Conservation (phyloP, 2,113 vertebrate species). For the Seriola quinqueradiata region DNA sequence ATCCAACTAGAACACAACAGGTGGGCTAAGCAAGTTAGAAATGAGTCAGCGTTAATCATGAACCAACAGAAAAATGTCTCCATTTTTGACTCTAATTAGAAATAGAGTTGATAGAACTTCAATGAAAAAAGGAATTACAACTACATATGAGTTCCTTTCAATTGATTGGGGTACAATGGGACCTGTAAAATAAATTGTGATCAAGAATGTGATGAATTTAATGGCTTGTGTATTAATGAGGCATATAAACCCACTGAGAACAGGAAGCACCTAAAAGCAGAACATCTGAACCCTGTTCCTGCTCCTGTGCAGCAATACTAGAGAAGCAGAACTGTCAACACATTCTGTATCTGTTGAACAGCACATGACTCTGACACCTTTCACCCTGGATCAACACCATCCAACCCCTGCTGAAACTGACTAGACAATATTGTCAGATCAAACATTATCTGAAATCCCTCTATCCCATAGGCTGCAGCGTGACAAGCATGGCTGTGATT, state of each 20-base stretch:
- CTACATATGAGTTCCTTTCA: not conserved
- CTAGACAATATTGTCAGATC: conserved; percentile 22
- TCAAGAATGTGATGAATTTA: no score
- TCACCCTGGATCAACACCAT: not conserved
- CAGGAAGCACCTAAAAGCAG: no score
- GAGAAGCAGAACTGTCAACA: not conserved
- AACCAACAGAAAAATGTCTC: not conserved
- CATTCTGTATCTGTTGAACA: not conserved
- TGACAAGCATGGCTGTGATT: not conserved
- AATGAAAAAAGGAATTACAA: not conserved
- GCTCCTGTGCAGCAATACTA: no score
- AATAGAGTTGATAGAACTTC: no score
- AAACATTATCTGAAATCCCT: conserved; percentile 30
- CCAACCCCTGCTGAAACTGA: conserved; percentile 16
- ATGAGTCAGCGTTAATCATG: not conserved
- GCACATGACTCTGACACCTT: conserved; percentile 12
- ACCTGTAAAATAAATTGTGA: no score
- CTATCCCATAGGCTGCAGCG: conserved; percentile 1
- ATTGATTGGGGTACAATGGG: not conserved
- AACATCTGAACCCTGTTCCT: not conserved
- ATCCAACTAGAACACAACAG: not conserved
- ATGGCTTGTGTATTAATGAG: no score
- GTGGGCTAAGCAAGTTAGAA: no score
- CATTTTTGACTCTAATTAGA: not conserved
- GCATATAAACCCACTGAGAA: no score